Evolutionary conservation across 2,888 invertebrate species (phyloP).

Genomic region (Drosophila kanekoi): DNA sequence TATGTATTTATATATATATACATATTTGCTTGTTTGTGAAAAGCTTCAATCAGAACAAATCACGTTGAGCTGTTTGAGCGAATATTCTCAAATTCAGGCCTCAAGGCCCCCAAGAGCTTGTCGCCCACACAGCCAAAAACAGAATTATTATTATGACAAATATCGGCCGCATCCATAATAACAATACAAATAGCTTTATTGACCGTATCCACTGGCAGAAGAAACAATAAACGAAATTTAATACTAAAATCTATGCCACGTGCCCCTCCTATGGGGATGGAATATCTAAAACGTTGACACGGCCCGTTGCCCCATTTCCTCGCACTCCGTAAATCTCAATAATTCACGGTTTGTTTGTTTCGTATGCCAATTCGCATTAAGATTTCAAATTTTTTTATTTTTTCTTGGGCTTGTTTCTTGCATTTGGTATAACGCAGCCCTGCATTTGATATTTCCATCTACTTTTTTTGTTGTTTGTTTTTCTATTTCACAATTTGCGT

Average conservation of each 20-base stretch:
- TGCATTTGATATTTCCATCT: background rate
- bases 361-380: slow-evolving; percentile 34
- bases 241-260: slow-evolving; percentile 57
- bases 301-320: slow-evolving; percentile 1
- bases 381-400: slow-evolving; percentile 31
- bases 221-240: slow-evolving; percentile 71
- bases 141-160: slow-evolving; percentile 5
- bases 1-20: background rate
- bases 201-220: slow-evolving; percentile 48
- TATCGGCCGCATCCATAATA: slow-evolving; percentile 18
- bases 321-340: slow-evolving; percentile 42
- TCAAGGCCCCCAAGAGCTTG: slow-evolving; percentile 8
- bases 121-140: background rate
- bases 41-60: slow-evolving; percentile 31
- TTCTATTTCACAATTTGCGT: slow-evolving; percentile 37
- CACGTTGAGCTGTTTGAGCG: slow-evolving; percentile 9
- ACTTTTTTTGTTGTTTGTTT: slow-evolving; percentile 31
- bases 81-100: slow-evolving; percentile 53
- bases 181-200: slow-evolving; percentile 75
- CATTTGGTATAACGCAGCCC: background rate
- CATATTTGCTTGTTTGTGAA: slow-evolving; percentile 5
- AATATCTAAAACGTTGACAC: slow-evolving; percentile 8
- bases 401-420: slow-evolving; percentile 1
- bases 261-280: background rate
- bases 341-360: slow-evolving; percentile 55